Conservation (phyloP, 1,140 invertebrate genomes). For the Drosophila arawakana region DNA sequence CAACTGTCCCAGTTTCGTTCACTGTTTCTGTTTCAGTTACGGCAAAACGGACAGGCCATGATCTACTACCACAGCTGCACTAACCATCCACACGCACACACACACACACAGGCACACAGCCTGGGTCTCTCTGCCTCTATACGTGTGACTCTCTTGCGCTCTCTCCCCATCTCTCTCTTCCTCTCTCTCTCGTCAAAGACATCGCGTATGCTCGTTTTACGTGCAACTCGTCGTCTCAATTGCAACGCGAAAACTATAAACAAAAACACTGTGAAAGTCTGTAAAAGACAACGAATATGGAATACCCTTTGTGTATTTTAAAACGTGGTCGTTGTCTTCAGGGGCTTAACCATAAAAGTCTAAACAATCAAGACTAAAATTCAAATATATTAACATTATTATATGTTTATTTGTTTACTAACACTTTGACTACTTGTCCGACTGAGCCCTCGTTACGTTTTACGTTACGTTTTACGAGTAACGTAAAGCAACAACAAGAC, state of each 20-base stretch:
- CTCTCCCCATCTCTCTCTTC: no score
- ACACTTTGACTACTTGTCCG: neutral
- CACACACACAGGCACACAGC: neutral
- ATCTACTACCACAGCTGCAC: constrained; percentile 73
- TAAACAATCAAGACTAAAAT: no score
- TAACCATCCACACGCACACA: constrained; percentile 16
- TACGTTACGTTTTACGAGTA: constrained; percentile 51
- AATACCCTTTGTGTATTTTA: constrained; percentile 4
- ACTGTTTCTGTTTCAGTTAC: constrained; percentile 59
- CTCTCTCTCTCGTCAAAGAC: neutral
- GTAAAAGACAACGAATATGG: constrained; percentile 5
- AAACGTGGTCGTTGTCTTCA: no score
- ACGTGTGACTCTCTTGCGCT: no score
- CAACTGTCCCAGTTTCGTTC: constrained; percentile 60
- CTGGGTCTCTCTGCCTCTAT: no score
- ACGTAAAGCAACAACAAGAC: constrained; percentile 27
- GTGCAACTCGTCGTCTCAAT: constrained; percentile 33
- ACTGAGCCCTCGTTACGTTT: constrained; percentile 37
- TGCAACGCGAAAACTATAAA: constrained; percentile 34
- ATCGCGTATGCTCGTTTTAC: constrained; percentile 30
- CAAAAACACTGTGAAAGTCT: neutral
- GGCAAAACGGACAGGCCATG: constrained; percentile 61
- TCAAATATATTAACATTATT: no score
- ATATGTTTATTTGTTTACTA: no score
- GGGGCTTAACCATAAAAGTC: no score